Conservation (phyloP, 1,140 invertebrate genomes). For the Leptinotarsa lineolata region DNA sequence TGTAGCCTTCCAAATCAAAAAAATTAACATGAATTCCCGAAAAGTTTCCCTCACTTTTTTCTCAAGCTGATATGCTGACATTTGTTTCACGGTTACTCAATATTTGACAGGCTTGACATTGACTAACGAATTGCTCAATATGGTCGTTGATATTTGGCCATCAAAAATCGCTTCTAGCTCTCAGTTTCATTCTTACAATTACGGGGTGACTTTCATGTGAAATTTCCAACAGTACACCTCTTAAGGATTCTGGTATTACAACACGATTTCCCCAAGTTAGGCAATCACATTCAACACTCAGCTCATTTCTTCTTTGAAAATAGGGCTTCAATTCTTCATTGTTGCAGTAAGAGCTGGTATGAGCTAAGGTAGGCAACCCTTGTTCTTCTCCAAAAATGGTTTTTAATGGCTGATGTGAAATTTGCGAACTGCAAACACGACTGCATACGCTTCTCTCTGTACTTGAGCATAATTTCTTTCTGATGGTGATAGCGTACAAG, state of each 20-base stretch:
- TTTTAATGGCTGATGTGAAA: constrained; percentile 37
- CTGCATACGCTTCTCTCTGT: constrained; percentile 41
- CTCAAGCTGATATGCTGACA: neutral
- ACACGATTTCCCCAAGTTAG: constrained; percentile 18
- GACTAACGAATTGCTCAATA: constrained; percentile 38
- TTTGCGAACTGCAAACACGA: constrained; percentile 40
- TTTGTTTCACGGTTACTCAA: neutral
- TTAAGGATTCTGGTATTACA: constrained; percentile 15
- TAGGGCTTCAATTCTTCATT: neutral
- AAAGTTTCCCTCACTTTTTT: constrained; percentile 9
- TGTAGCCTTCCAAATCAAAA: too few relatives aligned
- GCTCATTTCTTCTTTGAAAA: constrained; percentile 13
- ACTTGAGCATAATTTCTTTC: constrained; percentile 41
- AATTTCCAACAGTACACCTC: neutral
- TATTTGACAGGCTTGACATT: constrained; percentile 46
- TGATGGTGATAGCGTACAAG: constrained; percentile 30
- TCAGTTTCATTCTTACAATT: constrained; percentile 54
- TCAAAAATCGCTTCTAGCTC: constrained; percentile 54
- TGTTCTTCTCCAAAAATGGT: constrained; percentile 35
- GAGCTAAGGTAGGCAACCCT: constrained; percentile 21
- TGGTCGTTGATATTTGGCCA: constrained; percentile 56
- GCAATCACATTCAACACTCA: constrained; percentile 25
- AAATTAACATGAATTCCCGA: constrained; percentile 19
- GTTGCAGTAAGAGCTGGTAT: neutral
- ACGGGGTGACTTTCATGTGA: constrained; percentile 50